Evolutionary conservation across 2,797 vertebrate genomes (phyloP), one percentile per base, ranked within the genome.

Genomic region (Dendrocincla tyrannina): DNA sequence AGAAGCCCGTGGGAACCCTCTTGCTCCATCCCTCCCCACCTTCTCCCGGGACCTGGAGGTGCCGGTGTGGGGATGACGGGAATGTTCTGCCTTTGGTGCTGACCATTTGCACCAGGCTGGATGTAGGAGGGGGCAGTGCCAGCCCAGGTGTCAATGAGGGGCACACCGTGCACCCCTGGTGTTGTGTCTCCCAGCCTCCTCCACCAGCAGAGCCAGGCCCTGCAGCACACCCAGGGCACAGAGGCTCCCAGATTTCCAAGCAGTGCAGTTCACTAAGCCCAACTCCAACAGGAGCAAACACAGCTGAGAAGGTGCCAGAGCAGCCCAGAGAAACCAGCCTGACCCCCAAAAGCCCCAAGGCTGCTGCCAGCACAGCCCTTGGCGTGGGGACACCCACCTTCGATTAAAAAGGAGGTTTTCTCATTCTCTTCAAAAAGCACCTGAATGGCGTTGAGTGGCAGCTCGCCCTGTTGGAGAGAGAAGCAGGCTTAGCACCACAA

Each of bases 351-450:
- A 22, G 10, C 67, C 35, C 20, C 2, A 0, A 1, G 53, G 44
- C 55, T 22, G 86, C 47, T 52, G 59, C 46, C 82, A 11, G 84
- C 13, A 5, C 10, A 5, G 7, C 63, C 76, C 49, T 33, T 3
- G 4, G 44, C 15, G 11, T 1, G 33, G 22, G 0, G 24, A 5
- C 66, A 82, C 95, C 50, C 97, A 99, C 99, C 99, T 99, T 99
- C 99, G 12, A 99, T 99, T 92, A 98, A 97, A 91, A 99, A 99
- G 7, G 99, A 99, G 55, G 98, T 98, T 96, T 99, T 98, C 33
- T 99, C 98, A 5, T 99, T 98, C 95, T 99, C 99, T 79, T 99
- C 99, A 62, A 99, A 98, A 58, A 98, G 98, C 96, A 99, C 98
- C 23, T 97, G 98, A 64, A 99, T 96, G 96, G 99, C 98, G 53